Conservation (phyloP, 2,888 invertebrate species). For the Ernsta delagoae region DNA sequence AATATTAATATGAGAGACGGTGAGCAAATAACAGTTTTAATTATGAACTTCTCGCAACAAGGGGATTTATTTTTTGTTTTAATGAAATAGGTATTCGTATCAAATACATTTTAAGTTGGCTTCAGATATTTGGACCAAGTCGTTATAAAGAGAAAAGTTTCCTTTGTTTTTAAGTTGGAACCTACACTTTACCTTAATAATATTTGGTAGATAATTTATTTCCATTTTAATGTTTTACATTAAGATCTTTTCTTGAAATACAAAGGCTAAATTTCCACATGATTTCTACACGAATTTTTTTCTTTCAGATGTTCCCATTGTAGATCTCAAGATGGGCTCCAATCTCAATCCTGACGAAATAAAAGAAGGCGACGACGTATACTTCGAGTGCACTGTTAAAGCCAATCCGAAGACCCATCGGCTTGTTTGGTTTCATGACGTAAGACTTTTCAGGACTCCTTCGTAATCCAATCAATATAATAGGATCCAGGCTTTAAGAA, state of each 20-base stretch:
- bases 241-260: not conserved
- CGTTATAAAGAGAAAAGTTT: no score
- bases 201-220: not conserved
- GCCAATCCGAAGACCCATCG: slow-evolving; percentile 94
- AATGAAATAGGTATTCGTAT: not conserved
- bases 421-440: slow-evolving; percentile 93
- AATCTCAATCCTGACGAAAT: slow-evolving; percentile 94
- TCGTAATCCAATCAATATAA: not conserved
- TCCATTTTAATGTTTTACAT: not conserved
- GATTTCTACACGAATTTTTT: slow-evolving; percentile 35
- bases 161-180: no score
- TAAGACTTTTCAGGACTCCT: slow-evolving; percentile 50
- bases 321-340: slow-evolving; percentile 92
- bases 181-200: no score
- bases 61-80: not conserved
- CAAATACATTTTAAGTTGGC: not conserved
- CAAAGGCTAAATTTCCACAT: not conserved
- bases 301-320: slow-evolving; percentile 91
- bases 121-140: not conserved
- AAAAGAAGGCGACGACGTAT: slow-evolving; percentile 95
- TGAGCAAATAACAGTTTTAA: slow-evolving; percentile 34
- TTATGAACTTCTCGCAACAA: slow-evolving; percentile 17
- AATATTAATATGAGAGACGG: slow-evolving; percentile 33
- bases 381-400: slow-evolving; percentile 94
- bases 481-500: no score